Conservation (phyloP, 2,797 vertebrate genomes). For the Danio albolineatus region DNA sequence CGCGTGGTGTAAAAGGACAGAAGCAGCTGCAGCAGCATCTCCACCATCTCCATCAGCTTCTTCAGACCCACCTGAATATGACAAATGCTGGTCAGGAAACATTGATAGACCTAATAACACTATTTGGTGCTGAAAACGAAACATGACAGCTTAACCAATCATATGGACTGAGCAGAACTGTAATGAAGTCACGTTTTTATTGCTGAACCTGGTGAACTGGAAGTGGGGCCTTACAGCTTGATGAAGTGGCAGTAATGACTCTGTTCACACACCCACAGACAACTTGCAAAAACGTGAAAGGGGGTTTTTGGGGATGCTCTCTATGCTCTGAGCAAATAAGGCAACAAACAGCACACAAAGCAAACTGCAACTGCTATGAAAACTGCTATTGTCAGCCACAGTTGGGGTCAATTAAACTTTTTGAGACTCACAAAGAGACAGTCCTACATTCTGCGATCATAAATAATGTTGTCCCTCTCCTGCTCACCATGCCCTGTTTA, state of each 20-base stretch:
- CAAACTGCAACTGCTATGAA: constrained; percentile 27
- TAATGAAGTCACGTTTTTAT: constrained; percentile 25
- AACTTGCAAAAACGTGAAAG: constrained; percentile 12
- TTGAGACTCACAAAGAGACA: constrained; percentile 27
- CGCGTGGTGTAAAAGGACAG: constrained; percentile 64
- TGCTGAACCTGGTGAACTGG: constrained; percentile 10
- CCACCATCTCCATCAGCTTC: constrained; percentile 61
- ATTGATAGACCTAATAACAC: neutral
- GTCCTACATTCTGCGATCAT: constrained; percentile 25
- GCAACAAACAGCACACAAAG: constrained; percentile 45
- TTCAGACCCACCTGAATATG: constrained; percentile 68
- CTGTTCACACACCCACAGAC: neutral
- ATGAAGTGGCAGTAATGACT: constrained; percentile 30
- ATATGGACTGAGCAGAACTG: neutral
- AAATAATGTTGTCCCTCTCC: constrained; percentile 26
- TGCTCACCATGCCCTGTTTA: neutral
- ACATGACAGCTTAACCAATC: neutral
- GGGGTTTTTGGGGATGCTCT: neutral
- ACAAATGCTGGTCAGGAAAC: constrained; percentile 3
- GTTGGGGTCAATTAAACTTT: constrained; percentile 19
- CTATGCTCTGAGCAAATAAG: constrained; percentile 22
- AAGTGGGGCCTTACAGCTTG: constrained; percentile 4
- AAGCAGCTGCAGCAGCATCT: constrained; percentile 64
- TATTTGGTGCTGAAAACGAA: neutral
- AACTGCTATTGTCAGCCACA: neutral